These are phyloP conservation scores for Mamestra brassicae DNA, from an alignment of 2,888 invertebrate species.

Conservation along the genomic window DNA sequence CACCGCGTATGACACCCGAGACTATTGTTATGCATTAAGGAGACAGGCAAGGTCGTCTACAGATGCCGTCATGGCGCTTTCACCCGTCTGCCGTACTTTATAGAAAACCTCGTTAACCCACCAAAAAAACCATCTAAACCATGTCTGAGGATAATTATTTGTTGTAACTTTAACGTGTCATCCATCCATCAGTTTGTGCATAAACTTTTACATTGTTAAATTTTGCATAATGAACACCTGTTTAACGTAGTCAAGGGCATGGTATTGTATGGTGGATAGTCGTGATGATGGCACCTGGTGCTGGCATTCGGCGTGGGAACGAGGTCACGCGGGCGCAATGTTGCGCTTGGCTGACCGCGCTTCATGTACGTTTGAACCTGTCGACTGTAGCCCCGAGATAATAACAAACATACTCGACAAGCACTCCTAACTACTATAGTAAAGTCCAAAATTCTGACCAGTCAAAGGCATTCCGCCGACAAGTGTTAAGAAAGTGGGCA, in stretches of 20 bases:
- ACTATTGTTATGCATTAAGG: constrained; percentile 69
- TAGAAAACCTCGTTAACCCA: constrained; percentile 56
- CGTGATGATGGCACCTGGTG: constrained; percentile 73
- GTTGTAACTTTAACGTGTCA: constrained; percentile 27
- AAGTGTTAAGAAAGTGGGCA: constrained; percentile 64
- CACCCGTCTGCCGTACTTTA: constrained; percentile 74
- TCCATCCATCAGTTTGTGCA: constrained; percentile 32
- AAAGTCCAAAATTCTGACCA: constrained; percentile 7
- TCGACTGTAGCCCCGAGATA: constrained; percentile 50
- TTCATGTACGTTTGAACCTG: constrained; percentile 68
- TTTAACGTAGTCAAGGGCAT: constrained; percentile 74
- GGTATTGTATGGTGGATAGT: constrained; percentile 75
- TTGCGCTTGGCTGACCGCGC: constrained; percentile 83
- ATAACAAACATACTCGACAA: constrained; percentile 46
- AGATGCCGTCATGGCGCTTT: constrained; percentile 81
- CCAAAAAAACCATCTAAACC: constrained; percentile 47
- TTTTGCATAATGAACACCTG: constrained; percentile 64
- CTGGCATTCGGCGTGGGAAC: constrained; percentile 84
- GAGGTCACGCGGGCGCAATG: constrained; percentile 87
- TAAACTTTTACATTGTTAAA: constrained; percentile 40
- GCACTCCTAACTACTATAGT: not conserved
- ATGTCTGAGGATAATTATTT: constrained; percentile 11
- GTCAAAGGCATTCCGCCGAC: constrained; percentile 44
- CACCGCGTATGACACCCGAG: constrained; percentile 63
- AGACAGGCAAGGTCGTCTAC: constrained; percentile 82